These are phyloP conservation scores for Adrianichthys oophorus DNA, from an alignment of 2,797 vertebrate species.

Conservation along the genomic window DNA sequence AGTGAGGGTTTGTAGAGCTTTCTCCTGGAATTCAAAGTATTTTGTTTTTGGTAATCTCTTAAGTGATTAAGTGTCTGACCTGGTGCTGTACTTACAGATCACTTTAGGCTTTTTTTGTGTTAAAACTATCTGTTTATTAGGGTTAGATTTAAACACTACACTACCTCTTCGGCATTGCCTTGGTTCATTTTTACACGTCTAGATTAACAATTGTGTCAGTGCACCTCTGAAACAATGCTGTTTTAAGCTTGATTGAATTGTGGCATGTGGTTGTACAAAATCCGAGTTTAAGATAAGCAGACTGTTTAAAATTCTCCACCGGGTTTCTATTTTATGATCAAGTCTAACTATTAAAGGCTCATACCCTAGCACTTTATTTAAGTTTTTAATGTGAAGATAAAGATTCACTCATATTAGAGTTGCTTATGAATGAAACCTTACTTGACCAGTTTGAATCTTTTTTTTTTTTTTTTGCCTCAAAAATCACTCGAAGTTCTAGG, in stretches of 20 bases:
- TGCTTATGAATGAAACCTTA: too few relatives aligned
- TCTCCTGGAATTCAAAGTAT: slow-evolving; percentile 54
- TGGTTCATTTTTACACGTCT: slow-evolving; percentile 61
- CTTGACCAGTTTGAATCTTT: too few relatives aligned
- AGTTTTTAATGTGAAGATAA: too few relatives aligned
- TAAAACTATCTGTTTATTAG: not conserved
- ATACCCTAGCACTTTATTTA: too few relatives aligned
- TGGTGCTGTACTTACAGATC: not conserved
- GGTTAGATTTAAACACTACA: slow-evolving; percentile 43
- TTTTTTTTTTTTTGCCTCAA: too few relatives aligned
- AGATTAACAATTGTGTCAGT: slow-evolving; percentile 33
- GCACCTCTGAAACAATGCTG: slow-evolving; percentile 40
- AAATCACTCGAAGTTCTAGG: too few relatives aligned
- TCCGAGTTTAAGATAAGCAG: slow-evolving; percentile 15
- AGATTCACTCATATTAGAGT: too few relatives aligned
- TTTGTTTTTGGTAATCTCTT: slow-evolving; percentile 19
- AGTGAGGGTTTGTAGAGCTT: slow-evolving; percentile 36
- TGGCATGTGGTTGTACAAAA: slow-evolving; percentile 29
- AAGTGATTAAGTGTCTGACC: slow-evolving; percentile 20
- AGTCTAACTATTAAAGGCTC: slow-evolving; percentile 9
- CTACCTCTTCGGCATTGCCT: slow-evolving; percentile 46
- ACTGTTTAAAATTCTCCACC: slow-evolving; percentile 12
- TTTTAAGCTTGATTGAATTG: not conserved
- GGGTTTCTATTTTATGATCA: slow-evolving; percentile 10
- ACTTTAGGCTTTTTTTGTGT: too few relatives aligned